A percentile compares a stretch with the other conserved stretches of the same genome.
Conservation (phyloP, 2,888 invertebrate genomes). For the Drosophila merina region DNA sequence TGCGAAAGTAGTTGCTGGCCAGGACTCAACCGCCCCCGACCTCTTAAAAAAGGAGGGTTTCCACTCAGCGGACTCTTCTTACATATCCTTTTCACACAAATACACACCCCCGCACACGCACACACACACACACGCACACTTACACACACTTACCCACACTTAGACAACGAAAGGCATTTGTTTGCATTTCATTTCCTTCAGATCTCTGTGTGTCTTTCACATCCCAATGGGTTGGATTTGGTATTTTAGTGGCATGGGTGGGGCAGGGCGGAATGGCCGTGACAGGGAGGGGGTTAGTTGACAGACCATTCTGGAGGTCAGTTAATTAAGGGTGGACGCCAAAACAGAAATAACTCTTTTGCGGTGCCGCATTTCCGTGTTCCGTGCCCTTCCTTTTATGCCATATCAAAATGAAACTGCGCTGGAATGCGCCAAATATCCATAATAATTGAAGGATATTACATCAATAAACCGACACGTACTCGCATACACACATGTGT, state of each 20-base stretch:
- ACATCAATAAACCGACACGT: constrained; percentile 77
- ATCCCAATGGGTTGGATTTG: constrained; percentile 34
- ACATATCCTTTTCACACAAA: constrained; percentile 61
- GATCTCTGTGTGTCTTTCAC: constrained; percentile 45
- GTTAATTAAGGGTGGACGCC: constrained; percentile 69
- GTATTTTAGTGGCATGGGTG: constrained; percentile 1
- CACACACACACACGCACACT: constrained; percentile 27
- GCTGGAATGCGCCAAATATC: constrained; percentile 79
- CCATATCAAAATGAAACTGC: constrained; percentile 62
- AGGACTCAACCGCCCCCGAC: constrained; percentile 19
- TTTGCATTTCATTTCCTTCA: constrained; percentile 78
- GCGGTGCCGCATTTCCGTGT: constrained; percentile 4
- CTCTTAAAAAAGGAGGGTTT: constrained; percentile 39
- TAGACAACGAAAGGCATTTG: constrained; percentile 50
- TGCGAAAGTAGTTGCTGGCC: constrained; percentile 81
- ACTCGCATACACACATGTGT: constrained; percentile 17
- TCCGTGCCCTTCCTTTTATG: constrained; percentile 3
- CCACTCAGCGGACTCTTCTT: constrained; percentile 47
- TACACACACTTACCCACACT: constrained; percentile 24
- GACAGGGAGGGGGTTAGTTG: constrained; percentile 34
- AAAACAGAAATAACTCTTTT: constrained; percentile 56
- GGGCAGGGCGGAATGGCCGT: not conserved
- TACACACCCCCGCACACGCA: constrained; percentile 30
- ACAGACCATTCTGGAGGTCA: constrained; percentile 59
- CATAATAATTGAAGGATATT: constrained; percentile 82